Evolutionary conservation across 2,113 vertebrate genomes (phyloP), one percentile per base, ranked within the genome.

Genomic region (Crotalus helleri): DNA sequence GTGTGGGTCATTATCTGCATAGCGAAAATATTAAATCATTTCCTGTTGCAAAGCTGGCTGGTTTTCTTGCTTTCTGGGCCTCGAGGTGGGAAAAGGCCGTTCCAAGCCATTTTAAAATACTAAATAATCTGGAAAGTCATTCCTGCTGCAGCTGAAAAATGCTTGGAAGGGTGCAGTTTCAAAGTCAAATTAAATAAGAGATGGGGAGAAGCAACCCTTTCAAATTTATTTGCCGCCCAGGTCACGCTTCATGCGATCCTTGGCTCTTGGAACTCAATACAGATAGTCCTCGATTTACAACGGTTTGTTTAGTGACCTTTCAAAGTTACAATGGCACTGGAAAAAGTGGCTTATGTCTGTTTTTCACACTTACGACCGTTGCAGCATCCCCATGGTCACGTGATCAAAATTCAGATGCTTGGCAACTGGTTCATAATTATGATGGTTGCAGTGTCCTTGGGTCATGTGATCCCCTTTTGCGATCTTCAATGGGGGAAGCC

Each of bases 11-110:
- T 93, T 74, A 93, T 93, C 90, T 39, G 53, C 85, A 81, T 91
- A 91, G 85, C 53, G 51, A 91, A 91, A 87, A 44, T 23, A 88
- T 91, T 93, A 91, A 93, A 91, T 91, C 93, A 93, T 88, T 93
- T 91, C 90, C 86, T 93, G 53, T 26, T 10, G 29, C 51, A 39
- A 74, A 74, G 44, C 87, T 57, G 5, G 17, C 51, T 1, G 44
- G 33, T 24, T 58, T 6, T 6, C 51, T 17, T 55, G 39, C 53
- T 33, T 44, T 55, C 44, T 51, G 90, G 86, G 59, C 93, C 90
- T 89, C 90, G 74, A 93, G 61, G 90, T 81, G 59, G 85, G 88
- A 90, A 53, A 91, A 46, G 2, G 46, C 54, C 24, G 19, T 91
- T 49, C 33, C 39, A 57, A 81, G 26, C 33, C 51, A 69, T 29